These are phyloP conservation scores for Clunio marinus DNA, from an alignment of 2,888 invertebrate species.

Conservation along the genomic window DNA sequence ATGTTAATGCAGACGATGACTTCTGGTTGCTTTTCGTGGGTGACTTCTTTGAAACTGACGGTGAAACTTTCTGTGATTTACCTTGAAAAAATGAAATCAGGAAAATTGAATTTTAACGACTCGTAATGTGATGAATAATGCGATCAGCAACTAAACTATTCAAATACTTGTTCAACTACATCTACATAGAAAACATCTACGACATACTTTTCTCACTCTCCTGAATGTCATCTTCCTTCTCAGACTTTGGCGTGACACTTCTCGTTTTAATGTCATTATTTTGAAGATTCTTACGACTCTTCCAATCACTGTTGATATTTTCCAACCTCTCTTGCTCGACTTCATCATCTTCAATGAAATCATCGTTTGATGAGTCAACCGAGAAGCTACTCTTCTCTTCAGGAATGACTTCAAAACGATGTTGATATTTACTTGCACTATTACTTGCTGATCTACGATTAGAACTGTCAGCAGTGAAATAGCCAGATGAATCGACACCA, in stretches of 20 bases:
- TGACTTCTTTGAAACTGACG: constrained; percentile 9
- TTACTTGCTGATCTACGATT: constrained; percentile 42
- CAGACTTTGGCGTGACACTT: constrained; percentile 23
- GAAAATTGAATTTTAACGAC: no score
- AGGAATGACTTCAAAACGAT: constrained; percentile 57
- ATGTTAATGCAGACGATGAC: constrained; percentile 29
- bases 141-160: no score
- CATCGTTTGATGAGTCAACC: constrained; percentile 53
- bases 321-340: constrained; percentile 1
- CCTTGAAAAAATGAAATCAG: constrained; percentile 21
- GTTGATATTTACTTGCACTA: constrained; percentile 48
- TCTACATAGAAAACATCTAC: not conserved
- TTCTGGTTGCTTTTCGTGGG: constrained; percentile 37
- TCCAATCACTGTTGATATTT: constrained; percentile 35
- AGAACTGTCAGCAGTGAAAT: constrained; percentile 34
- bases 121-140: not conserved
- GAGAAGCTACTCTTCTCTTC: constrained; percentile 56
- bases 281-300: constrained; percentile 32
- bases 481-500: constrained; percentile 30
- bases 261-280: constrained; percentile 38
- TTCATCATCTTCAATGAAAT: constrained; percentile 41
- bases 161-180: no score
- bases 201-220: constrained; percentile 30
- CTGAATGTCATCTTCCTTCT: not conserved
- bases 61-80: not conserved